Evolutionary conservation across 2,797 vertebrate species (phyloP).

Genomic region (Rhinogobio ventralis): DNA sequence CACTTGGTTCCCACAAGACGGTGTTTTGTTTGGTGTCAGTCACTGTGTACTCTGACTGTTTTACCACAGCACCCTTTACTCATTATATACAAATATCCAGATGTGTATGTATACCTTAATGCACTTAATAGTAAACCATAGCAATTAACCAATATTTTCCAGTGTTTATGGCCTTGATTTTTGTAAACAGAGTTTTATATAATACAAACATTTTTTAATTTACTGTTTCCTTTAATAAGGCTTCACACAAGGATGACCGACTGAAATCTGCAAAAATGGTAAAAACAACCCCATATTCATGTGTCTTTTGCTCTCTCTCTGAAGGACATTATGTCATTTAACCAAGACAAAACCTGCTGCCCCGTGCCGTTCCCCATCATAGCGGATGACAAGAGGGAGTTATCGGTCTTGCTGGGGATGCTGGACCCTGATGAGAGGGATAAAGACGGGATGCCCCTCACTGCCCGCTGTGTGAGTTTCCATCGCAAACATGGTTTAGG

Average conservation of each 20-base stretch:
- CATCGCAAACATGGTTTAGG: neutral
- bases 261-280: neutral
- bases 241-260: neutral
- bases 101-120: neutral
- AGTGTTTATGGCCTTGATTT: neutral
- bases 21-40: slow-evolving; percentile 35
- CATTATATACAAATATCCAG: neutral
- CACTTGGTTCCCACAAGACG: slow-evolving; percentile 50
- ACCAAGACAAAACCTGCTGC: slow-evolving; percentile 64
- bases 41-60: neutral
- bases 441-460: slow-evolving; percentile 88
- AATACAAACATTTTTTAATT: neutral
- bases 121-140: neutral
- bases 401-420: slow-evolving; percentile 91
- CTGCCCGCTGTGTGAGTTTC: slow-evolving; percentile 91
- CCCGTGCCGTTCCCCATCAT: slow-evolving; percentile 94
- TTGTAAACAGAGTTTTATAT: neutral
- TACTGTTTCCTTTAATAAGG: neutral
- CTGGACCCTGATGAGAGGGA: slow-evolving; percentile 93
- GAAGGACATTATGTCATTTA: slow-evolving; percentile 90
- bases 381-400: slow-evolving; percentile 87
- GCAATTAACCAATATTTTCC: neutral
- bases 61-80: neutral
- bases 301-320: slow-evolving; percentile 6
- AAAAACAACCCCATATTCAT: neutral